A percentile compares a stretch with the other conserved stretches of the same genome.
Conservation (phyloP, 1,140 invertebrate genomes). For the Euura saliciscinereae region DNA sequence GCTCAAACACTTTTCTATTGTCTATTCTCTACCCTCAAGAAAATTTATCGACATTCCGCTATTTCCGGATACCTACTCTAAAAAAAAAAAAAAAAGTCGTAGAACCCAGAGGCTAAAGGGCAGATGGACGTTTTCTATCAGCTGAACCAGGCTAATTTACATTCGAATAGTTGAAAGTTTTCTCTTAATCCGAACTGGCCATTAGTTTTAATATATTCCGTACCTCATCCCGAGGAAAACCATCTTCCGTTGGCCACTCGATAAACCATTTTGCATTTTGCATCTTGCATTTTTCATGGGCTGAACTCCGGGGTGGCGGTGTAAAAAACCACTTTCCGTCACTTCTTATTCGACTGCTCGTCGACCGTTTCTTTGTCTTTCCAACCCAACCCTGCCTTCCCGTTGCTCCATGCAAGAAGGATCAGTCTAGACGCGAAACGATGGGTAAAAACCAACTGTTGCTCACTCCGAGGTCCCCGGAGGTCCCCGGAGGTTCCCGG, state of each 20-base stretch:
- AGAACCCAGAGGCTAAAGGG: no score
- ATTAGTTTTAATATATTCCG: slow-evolving; percentile 6
- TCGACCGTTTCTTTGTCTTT: background rate
- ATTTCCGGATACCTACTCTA: no score
- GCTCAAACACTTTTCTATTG: no score
- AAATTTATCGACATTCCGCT: no score
- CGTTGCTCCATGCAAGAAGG: background rate
- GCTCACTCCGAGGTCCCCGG: background rate
- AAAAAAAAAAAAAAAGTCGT: no score
- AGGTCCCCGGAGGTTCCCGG: background rate
- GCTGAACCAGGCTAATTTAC: background rate
- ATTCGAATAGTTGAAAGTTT: background rate
- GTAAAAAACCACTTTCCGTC: background rate
- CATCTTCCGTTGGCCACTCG: background rate
- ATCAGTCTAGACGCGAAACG: background rate
- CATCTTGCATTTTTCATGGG: background rate
- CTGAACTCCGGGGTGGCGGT: background rate
- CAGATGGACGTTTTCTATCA: no score
- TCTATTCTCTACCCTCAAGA: no score
- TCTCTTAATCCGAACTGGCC: background rate
- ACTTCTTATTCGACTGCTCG: background rate
- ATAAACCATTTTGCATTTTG: slow-evolving; percentile 4
- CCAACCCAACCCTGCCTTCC: background rate
- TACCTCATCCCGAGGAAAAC: background rate
- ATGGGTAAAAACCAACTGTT: background rate